phyloP scores from a whole-genome alignment of 2,113 vertebrate species.

The Rhizomys pruinosus region DNA sequence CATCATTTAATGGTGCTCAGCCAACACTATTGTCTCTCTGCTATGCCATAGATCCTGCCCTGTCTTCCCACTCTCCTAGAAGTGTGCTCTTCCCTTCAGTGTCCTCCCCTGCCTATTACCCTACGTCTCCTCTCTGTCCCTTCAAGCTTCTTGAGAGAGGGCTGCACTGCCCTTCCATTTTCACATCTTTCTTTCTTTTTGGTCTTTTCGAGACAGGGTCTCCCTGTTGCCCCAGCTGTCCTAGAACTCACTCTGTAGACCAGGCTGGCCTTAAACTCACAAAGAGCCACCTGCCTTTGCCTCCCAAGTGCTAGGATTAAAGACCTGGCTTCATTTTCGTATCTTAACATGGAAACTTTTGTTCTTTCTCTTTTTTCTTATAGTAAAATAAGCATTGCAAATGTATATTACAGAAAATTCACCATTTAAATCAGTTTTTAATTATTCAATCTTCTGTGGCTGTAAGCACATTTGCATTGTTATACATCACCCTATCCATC shows the following conservation, averaged over 20 bases:
- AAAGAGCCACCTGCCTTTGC: too few species aligned
- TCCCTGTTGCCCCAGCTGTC: too few species aligned
- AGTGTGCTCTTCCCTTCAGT: fast-evolving
- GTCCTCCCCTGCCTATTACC: neutral
- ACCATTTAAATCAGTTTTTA: neutral
- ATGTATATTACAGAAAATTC: neutral
- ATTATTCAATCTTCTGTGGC: neutral
- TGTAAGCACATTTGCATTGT: neutral
- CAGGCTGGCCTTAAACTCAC: too few species aligned
- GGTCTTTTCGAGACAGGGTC: too few species aligned
- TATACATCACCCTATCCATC: neutral
- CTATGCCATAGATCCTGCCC: neutral
- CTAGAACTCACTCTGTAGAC: too few species aligned
- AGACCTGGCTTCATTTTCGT: too few species aligned
- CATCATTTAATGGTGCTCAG: neutral
- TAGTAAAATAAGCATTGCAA: neutral
- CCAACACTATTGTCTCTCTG: neutral
- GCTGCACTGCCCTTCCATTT: neutral
- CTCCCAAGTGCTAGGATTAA: too few species aligned
- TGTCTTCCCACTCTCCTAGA: neutral
- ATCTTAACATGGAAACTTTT: too few species aligned
- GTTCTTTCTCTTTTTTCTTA: constrained; percentile 16
- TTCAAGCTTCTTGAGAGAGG: neutral
- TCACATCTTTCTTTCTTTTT: constrained; percentile 30
- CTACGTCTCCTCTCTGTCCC: neutral